phyloP scores from a whole-genome alignment of 2,113 vertebrate species.

The Actenoides lindsayi region DNA sequence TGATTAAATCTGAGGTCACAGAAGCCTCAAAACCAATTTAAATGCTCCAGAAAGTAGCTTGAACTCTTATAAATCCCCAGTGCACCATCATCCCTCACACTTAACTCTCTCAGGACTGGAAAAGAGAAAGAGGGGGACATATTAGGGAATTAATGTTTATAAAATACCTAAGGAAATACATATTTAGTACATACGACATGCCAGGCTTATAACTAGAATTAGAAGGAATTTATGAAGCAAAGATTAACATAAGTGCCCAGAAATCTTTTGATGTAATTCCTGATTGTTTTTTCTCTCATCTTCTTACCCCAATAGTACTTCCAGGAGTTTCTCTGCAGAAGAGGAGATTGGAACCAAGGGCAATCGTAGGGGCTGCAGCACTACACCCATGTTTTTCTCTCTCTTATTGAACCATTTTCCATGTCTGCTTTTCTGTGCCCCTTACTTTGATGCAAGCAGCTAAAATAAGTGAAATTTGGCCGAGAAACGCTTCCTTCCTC shows the following conservation, averaged over 20 bases:
- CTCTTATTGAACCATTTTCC: background rate
- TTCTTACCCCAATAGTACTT: background rate
- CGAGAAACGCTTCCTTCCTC: background rate
- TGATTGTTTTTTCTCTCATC: background rate
- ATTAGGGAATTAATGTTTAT: background rate
- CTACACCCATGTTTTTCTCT: background rate
- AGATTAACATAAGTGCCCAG: background rate
- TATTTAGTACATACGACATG: rapidly evolving
- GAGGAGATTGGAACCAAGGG: background rate
- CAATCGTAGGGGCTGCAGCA: rapidly evolving
- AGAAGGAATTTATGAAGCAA: background rate
- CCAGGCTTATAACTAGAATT: background rate
- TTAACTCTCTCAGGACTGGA: background rate
- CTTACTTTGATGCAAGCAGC: background rate
- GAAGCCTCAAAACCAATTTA: conserved; percentile 52
- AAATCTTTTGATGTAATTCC: background rate
- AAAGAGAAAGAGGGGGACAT: background rate
- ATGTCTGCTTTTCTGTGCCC: background rate
- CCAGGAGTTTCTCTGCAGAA: background rate
- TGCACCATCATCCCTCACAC: background rate
- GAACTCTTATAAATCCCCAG: background rate
- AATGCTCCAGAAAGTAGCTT: conserved; percentile 6
- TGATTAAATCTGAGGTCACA: conserved; percentile 49
- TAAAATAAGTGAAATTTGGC: background rate
- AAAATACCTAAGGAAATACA: background rate